phyloP scores from a whole-genome alignment of 92 coral and sea anemone genomes.

The Epizoanthus scotinus region DNA sequence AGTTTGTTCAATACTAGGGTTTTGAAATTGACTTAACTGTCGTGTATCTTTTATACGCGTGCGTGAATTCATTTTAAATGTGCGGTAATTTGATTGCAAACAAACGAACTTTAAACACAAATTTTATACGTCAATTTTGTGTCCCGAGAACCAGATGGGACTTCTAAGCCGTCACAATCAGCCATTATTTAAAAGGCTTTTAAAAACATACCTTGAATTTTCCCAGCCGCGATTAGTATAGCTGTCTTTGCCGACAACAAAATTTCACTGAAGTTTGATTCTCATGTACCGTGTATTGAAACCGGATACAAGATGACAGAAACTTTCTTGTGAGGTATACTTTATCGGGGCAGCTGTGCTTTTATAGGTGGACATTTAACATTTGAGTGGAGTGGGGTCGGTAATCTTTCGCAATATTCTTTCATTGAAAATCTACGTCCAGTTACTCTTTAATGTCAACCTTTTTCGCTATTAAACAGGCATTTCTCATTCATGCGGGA shows the following conservation, averaged over 20 bases:
- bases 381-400: no score
- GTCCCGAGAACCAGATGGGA: no score
- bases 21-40: neutral
- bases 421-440: neutral
- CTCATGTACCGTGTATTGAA: neutral
- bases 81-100: conserved; percentile 2
- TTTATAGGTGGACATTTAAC: neutral
- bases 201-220: no score
- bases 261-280: neutral
- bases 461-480: no score
- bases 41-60: neutral
- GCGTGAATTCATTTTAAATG: conserved; percentile 1
- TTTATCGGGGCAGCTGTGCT: neutral
- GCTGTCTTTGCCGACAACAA: neutral
- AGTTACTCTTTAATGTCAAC: neutral
- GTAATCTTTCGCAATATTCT: no score
- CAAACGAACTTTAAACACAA: conserved; percentile 5
- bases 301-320: no score
- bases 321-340: neutral
- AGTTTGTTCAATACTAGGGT: no score
- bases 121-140: neutral
- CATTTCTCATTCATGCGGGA: no score
- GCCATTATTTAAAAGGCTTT: no score
- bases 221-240: no score
- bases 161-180: no score